Conservation (phyloP, 2,888 invertebrate species). For the Ophion ellenae region DNA sequence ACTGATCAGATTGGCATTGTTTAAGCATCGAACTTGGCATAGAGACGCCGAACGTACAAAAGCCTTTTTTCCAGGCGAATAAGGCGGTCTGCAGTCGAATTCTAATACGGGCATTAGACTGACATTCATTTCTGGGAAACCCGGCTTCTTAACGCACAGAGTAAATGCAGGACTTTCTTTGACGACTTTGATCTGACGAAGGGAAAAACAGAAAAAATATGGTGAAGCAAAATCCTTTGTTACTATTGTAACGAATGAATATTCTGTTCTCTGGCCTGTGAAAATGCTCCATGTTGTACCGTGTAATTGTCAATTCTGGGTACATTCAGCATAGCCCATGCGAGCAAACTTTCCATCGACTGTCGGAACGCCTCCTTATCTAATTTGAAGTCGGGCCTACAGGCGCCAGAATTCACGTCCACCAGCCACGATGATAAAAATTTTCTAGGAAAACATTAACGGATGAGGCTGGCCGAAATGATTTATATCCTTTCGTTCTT, state of each 20-base stretch:
- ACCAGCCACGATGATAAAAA: conserved; percentile 84
- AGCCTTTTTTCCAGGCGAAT: conserved; percentile 67
- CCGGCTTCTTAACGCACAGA: conserved; percentile 81
- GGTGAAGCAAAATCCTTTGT: neutral
- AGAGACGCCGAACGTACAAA: conserved; percentile 11
- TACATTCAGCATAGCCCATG: neutral
- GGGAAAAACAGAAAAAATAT: conserved; percentile 62
- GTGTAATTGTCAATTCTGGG: conserved; percentile 9
- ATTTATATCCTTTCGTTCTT: neutral
- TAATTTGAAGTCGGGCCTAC: conserved; percentile 71
- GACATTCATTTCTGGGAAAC: conserved; percentile 81
- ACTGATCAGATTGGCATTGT: neutral
- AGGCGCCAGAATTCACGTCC: conserved; percentile 78
- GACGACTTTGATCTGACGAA: conserved; percentile 77
- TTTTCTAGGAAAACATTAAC: conserved; percentile 73
- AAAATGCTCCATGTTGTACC: conserved; percentile 20
- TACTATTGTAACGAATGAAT: too few species aligned
- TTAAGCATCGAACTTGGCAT: too few species aligned
- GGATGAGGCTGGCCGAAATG: neutral
- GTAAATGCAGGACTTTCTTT: conserved; percentile 86
- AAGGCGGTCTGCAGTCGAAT: conserved; percentile 84
- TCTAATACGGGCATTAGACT: conserved; percentile 86
- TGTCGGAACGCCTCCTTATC: conserved; percentile 84
- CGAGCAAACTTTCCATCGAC: conserved; percentile 85
- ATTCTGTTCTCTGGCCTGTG: too few species aligned